These are phyloP conservation scores for Sympetrum striolatum DNA, from an alignment of 2,888 invertebrate species.

Conservation along the genomic window DNA sequence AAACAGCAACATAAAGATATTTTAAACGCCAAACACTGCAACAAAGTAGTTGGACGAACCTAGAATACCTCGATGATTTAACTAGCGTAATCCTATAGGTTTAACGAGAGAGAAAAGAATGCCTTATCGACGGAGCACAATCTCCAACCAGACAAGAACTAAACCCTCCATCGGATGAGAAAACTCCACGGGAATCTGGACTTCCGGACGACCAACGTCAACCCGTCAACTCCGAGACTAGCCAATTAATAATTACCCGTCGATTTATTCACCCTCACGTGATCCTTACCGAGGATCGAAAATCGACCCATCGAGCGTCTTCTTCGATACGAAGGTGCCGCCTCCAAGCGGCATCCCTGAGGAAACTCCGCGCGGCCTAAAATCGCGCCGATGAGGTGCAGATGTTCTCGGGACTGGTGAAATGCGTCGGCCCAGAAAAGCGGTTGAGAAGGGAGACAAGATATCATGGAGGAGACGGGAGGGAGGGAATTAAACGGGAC, in stretches of 20 bases:
- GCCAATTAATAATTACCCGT: not conserved
- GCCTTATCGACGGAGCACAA: no score
- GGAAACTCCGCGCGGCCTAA: not conserved
- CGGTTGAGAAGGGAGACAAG: slow-evolving; percentile 22
- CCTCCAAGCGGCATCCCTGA: not conserved
- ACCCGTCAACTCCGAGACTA: not conserved
- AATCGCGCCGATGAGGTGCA: not conserved
- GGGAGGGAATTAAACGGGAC: not conserved
- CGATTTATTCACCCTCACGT: not conserved
- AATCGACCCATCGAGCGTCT: not conserved
- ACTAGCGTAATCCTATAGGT: no score
- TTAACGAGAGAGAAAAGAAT: no score
- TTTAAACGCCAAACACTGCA: no score
- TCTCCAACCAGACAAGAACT: no score
- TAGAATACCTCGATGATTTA: no score
- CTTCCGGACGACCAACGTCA: not conserved
- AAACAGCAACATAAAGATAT: no score
- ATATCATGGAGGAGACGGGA: slow-evolving; percentile 19
- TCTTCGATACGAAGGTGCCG: not conserved
- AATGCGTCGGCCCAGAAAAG: slow-evolving; percentile 20
- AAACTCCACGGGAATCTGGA: not conserved
- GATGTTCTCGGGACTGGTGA: not conserved
- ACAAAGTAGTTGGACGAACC: no score
- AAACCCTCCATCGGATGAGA: no score
- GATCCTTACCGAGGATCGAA: not conserved